These are phyloP conservation scores for Drosophila insularis DNA, from an alignment of 1,140 invertebrate genomes.

Conservation along the genomic window DNA sequence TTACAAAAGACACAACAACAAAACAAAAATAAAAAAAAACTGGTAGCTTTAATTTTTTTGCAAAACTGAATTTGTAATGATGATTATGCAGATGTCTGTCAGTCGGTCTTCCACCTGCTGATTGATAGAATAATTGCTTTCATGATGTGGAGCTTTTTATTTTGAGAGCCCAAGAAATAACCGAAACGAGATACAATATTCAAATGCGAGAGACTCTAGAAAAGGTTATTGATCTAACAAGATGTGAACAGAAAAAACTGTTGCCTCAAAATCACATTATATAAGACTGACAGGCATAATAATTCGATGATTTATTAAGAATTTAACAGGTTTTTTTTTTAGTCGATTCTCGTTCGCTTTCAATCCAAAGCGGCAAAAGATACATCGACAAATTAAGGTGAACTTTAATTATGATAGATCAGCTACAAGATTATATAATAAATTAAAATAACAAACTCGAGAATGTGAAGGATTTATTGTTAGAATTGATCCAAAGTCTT, in stretches of 20 bases:
- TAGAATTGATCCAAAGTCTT: not conserved
- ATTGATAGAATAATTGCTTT: constrained; percentile 19
- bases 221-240: constrained; percentile 11
- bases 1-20: not conserved
- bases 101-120: constrained; percentile 30
- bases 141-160: constrained; percentile 7
- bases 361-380: not conserved
- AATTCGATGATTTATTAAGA: constrained; percentile 19
- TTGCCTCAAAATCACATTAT: constrained; percentile 77
- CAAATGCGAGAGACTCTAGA: not conserved
- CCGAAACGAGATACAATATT: not conserved
- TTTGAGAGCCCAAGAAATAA: not conserved
- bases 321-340: constrained; percentile 5
- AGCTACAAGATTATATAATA: not conserved
- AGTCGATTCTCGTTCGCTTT: not conserved
- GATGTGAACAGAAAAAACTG: constrained; percentile 40
- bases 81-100: constrained; percentile 26
- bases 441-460: not conserved
- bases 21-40: not conserved
- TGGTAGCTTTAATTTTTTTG: constrained; percentile 7
- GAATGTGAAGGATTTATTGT: not conserved
- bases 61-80: constrained; percentile 13
- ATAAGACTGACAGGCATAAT: constrained; percentile 41
- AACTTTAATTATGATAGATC: constrained; percentile 22
- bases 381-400: constrained; percentile 18